These are phyloP conservation scores for Chrysina gloriosa DNA, from an alignment of 2,888 invertebrate genomes.

Conservation along the genomic window DNA sequence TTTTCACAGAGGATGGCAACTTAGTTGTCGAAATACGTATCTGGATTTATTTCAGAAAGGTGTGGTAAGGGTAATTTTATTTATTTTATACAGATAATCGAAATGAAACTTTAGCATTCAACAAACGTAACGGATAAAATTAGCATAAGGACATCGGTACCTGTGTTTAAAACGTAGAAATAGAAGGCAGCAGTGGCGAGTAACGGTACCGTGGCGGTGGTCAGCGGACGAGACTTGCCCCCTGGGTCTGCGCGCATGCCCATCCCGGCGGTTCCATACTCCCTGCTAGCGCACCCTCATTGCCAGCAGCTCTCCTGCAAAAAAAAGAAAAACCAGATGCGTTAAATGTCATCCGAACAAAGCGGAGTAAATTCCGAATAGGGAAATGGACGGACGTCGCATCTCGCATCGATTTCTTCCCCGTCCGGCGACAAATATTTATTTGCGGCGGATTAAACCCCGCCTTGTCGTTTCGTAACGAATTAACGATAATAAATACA, in stretches of 20 bases:
- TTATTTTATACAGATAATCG: no score
- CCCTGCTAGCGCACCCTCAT: constrained; percentile 82
- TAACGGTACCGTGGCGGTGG: constrained; percentile 60
- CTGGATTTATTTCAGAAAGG: no score
- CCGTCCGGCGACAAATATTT: no score
- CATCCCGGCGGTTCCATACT: constrained; percentile 92
- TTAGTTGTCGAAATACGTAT: no score
- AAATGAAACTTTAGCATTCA: no score
- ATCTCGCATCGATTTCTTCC: no score
- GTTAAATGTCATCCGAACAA: constrained; percentile 4
- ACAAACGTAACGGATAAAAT: no score
- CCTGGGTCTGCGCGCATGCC: constrained; percentile 89
- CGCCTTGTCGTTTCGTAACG: no score
- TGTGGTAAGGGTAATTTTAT: no score
- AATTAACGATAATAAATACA: no score
- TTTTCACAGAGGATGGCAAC: no score
- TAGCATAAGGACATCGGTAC: constrained; percentile 49
- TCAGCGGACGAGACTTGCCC: constrained; percentile 74
- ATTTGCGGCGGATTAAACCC: no score
- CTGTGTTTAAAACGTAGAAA: constrained; percentile 61
- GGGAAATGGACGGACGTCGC: background rate
- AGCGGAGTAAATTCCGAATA: background rate
- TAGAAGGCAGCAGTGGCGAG: constrained; percentile 64
- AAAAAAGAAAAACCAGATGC: constrained; percentile 13
- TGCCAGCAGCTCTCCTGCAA: constrained; percentile 66